Evolutionary conservation across 2,888 invertebrate species (phyloP).

Genomic region (Drosophila hamatofila): DNA sequence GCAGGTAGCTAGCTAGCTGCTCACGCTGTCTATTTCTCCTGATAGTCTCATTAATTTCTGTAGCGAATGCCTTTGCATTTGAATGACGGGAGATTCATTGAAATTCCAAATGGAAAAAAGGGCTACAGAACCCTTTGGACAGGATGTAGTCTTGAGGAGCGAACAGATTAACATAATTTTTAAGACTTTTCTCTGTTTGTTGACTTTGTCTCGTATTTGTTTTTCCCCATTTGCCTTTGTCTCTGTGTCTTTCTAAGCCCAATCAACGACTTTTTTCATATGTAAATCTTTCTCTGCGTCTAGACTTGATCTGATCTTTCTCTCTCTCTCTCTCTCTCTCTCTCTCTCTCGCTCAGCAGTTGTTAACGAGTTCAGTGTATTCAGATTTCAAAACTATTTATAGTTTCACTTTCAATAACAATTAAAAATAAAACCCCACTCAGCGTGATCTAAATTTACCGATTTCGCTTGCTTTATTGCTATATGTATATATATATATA

Average conservation of each 20-base stretch:
- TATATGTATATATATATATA: conserved; percentile 41
- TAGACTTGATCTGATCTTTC: conserved; percentile 22
- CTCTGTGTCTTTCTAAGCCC: conserved; percentile 43
- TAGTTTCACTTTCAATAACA: conserved; percentile 52
- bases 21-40: conserved; percentile 27
- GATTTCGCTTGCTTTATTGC: conserved; percentile 35
- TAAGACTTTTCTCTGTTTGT: conserved; percentile 35
- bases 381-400: conserved; percentile 29
- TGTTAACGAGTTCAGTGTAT: conserved; percentile 28
- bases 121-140: conserved; percentile 46
- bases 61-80: conserved; percentile 57
- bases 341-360: conserved; percentile 6
- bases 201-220: conserved; percentile 41
- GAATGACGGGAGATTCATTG: conserved; percentile 57
- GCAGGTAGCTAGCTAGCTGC: conserved; percentile 49
- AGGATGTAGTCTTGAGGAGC: conserved; percentile 39
- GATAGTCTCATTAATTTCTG: conserved; percentile 70
- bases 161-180: conserved; percentile 59
- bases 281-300: conserved; percentile 51
- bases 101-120: conserved; percentile 20
- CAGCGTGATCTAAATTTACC: conserved; percentile 25
- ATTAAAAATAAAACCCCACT: conserved; percentile 29
- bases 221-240: conserved; percentile 28
- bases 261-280: conserved; percentile 62
- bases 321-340: neutral